Evolutionary conservation across 2,888 invertebrate genomes (phyloP).

Genomic region (Argyresthia goedartella): DNA sequence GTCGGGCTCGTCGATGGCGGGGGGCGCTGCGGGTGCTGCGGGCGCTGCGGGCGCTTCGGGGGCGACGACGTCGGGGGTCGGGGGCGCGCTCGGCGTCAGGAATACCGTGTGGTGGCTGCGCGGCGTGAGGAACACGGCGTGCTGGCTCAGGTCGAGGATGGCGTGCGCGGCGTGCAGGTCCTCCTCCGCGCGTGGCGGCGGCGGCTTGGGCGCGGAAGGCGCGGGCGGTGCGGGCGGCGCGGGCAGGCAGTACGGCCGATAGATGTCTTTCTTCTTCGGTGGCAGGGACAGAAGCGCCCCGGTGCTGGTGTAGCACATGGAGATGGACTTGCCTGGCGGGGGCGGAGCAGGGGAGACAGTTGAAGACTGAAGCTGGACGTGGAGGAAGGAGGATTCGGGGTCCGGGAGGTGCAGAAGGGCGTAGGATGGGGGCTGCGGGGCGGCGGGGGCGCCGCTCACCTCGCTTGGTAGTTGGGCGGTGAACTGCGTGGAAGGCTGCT

Average conservation of each 20-base stretch:
- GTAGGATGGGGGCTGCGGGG: too few relatives aligned
- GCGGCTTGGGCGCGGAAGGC: slow-evolving; percentile 65
- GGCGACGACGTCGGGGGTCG: slow-evolving; percentile 21
- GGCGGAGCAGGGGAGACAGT: slow-evolving; percentile 59
- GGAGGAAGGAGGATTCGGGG: slow-evolving; percentile 52
- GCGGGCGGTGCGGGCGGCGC: too few relatives aligned
- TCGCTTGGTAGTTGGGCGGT: too few relatives aligned
- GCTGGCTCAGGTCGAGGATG: slow-evolving; percentile 89
- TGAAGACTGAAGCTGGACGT: slow-evolving; percentile 61
- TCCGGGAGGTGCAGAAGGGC: slow-evolving; percentile 56
- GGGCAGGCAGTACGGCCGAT: slow-evolving; percentile 89
- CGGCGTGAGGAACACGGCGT: slow-evolving; percentile 80
- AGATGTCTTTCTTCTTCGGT: slow-evolving; percentile 92
- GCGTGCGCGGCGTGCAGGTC: slow-evolving; percentile 91
- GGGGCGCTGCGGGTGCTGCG: slow-evolving; percentile 20
- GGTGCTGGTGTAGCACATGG: too few relatives aligned
- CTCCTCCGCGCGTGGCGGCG: slow-evolving; percentile 82
- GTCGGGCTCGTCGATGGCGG: slow-evolving; percentile 16
- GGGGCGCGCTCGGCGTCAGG: slow-evolving; percentile 30
- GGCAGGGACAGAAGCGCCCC: too few relatives aligned
- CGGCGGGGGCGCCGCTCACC: too few relatives aligned
- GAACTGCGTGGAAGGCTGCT: too few relatives aligned
- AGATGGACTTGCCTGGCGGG: slow-evolving; percentile 76
- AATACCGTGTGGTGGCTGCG: too few relatives aligned
- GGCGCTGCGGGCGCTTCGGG: slow-evolving; percentile 32